Base-by-base conservation (phyloP, 2,113 vertebrate genomes). In the Lepisosteus osseus region DNA sequence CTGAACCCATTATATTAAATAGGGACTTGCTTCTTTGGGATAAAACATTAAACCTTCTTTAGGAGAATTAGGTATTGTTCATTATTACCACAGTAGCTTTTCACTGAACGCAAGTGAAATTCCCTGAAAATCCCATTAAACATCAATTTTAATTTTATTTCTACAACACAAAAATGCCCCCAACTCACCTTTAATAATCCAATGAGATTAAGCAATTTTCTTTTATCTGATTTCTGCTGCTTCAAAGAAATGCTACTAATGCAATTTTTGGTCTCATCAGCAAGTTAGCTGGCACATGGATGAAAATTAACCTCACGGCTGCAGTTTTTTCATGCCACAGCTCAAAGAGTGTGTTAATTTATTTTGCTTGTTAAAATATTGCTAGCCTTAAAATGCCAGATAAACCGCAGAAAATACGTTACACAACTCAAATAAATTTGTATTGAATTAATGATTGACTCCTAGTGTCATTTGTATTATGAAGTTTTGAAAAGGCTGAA, bases 11-110 rank as follows among this genome's bases (percentile, higher is more conserved):
- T 72, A 59, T 69, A 44, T 76, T 78, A 73, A 74, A 71, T 63
- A 7, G 56, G 13, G 61, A 51, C 59, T 70, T 40, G 42, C 74
- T 62, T 51, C n/a, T 74, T 40, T 74, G 57, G 79, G 78, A 84
- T 79, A 77, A 85, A 84, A 77, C 82, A 87, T 86, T 88, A 93
- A 92, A 88, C 87, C 83, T 83, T 87, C 85, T 94, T 86, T 85
- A 75, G 70, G 72, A 88, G 89, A 94, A 93, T 90, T 90, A 90
- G 88, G 88, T 82, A 85, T 91, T 88, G 83, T 79, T 89, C 81
- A 84, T 92, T 87, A 91, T 86, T 84, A 84, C 79, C 55, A 15
- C 79, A 79, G 80, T 79, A 76, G 78, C 83, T 88, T 84, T 86
- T 86, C 88, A 80, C 65, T 75, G 76, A 88, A 77, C 54, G 59